Conservation (phyloP, 1,140 invertebrate genomes). For the Pentalonia nigronervosa region DNA sequence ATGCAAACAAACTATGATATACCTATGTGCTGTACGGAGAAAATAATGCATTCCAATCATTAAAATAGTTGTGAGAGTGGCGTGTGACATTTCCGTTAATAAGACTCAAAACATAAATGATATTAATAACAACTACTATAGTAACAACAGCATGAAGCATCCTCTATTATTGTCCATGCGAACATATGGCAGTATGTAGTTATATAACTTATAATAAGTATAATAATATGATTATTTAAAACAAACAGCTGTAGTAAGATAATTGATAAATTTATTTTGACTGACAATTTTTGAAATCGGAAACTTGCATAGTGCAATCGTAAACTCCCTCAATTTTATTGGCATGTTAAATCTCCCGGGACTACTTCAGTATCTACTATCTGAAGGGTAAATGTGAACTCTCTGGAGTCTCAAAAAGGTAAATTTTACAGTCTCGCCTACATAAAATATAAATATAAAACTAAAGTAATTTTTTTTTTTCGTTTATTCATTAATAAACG, state of each 20-base stretch:
- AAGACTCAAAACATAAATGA: background rate
- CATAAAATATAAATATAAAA: background rate
- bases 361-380: too few species aligned
- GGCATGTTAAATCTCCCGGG: background rate
- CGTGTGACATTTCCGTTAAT: background rate
- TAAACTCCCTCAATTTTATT: background rate
- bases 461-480: too few species aligned
- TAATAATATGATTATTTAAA: background rate
- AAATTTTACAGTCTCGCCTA: background rate
- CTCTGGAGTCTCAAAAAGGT: background rate
- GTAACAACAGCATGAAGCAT: background rate
- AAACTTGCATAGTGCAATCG: background rate
- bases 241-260: background rate
- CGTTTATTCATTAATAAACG: too few species aligned
- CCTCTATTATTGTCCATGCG: background rate
- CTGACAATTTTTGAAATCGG: background rate
- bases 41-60: background rate
- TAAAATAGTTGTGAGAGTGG: background rate
- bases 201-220: background rate
- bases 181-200: background rate
- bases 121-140: background rate
- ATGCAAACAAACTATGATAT: background rate
- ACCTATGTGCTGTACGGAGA: background rate
- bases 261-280: background rate
- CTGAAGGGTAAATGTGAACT: background rate